Evolutionary conservation across 2,113 vertebrate species (phyloP), one percentile per base, ranked within the genome.

Genomic region (Peromyscus leucopus): DNA sequence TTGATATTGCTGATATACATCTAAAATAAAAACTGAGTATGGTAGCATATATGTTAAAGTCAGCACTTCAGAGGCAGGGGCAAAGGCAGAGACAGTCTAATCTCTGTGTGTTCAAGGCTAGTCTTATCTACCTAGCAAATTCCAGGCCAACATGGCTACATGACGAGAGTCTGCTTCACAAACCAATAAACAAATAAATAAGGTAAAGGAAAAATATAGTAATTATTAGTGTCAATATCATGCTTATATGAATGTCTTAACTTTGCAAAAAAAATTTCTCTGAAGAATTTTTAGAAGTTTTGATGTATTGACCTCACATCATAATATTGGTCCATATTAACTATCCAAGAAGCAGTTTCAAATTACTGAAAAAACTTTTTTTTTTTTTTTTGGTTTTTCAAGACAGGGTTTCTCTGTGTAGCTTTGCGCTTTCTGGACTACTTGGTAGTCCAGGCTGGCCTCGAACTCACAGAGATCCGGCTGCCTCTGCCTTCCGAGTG

Each of bases 241-340:
- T 84, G 72, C 7, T 71, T 71, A 90, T 2, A 33, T 57, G 39
- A 26, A 83, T 39, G 46, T 95, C 6, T 65, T 76, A 89, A 39
- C 36, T 63, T 95, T 65, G 91, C 69, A 78, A 94, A 96, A 90
- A 5, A 39, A 74, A 92, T 28, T 71, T 84, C 19, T 88, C 90
- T 82, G 15, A 94, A 93, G 63, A 94, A 88, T 69, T n/a, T 82
- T 88, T 3, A 94, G n/a, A 51, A 91, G 83, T 91, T 63, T 83
- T 93, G 9, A 82, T n/a, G 1, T 72, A 57, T 6, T 84, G 24
- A 75, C 48, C 31, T 80, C 7, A 39, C 5, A 65, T 86, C 57
- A 12, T 78, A 69, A 89, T 83, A 79, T 63, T 42, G 31, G 72
- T 11, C 12, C 24, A 24, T 51, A 28, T 72, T 67, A 90, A 78